Evolutionary conservation across 2,797 vertebrate genomes (phyloP), one percentile per base, ranked within the genome.

Genomic region (Oreonectes daqikongensis): DNA sequence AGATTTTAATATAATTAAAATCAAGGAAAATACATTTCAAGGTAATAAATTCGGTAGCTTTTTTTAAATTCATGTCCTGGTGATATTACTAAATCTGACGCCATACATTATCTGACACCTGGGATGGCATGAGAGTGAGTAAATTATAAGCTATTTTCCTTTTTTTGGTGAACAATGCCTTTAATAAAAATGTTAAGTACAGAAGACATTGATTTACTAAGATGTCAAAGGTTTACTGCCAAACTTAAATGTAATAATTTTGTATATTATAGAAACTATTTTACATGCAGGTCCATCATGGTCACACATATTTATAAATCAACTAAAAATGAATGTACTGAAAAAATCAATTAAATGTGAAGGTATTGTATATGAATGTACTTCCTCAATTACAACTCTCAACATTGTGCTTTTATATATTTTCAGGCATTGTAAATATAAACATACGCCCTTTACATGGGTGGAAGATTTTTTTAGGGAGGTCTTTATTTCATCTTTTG

Each of bases 181-280:
- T 44, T 26, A 48, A 48, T 10, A n/a, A 14, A 9, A 59, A 3
- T 44, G 14, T 44, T 32, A 52, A 8, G 14, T 32, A 5, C 14
- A 32, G 26, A 48, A 48, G 30, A 72, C 4, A 11, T 5, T 0
- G n/a, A 44, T 59, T 44, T 35, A 35, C 32, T 9, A 35, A 35
- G 2, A 8, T 61, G 46, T 11, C 30, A 60, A 72, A 59, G 11
- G 18, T 50, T n/a, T 50, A 2, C 17, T 50, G 55, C 12, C 55
- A 46, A 59, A 57, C 69, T 42, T n/a, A 9, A 57, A 46, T 46
- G 18, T 59, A 9, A n/a, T 78, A 68, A 83, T 78, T 82, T 65
- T 86, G 86, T 86, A 87, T 73, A 69, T 53, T 71, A 26, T 30
- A 18, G 9, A n/a, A 76, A 40, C 44, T 40, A 26, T 77, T 50